Conservation (phyloP, 2,888 invertebrate species). For the Lysandra bellargus region DNA sequence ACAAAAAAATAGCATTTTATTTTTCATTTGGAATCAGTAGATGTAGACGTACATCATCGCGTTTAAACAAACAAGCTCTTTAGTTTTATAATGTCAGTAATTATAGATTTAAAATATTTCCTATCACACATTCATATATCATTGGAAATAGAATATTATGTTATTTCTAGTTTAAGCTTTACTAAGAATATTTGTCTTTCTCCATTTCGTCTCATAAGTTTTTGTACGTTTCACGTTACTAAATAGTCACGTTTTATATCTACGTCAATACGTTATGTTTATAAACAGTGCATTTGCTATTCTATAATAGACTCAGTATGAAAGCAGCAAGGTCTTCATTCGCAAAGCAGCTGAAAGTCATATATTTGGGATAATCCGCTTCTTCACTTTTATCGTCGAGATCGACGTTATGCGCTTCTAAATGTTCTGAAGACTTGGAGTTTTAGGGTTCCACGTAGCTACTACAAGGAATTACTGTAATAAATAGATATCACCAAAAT, state of each 20-base stretch:
- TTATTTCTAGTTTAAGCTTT: no score
- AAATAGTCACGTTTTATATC: not conserved
- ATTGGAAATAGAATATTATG: no score
- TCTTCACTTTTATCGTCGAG: constrained; percentile 2
- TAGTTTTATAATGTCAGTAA: no score
- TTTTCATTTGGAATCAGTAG: no score
- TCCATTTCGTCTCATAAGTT: no score
- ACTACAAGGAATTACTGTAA: no score
- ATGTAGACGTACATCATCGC: no score
- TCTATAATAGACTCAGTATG: not conserved
- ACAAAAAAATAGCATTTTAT: no score
- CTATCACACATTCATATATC: no score
- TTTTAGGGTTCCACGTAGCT: not conserved
- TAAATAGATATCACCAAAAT: not conserved
- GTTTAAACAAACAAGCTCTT: no score
- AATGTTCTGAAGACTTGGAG: not conserved
- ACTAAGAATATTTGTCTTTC: no score
- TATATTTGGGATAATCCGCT: constrained; percentile 21
- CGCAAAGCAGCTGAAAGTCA: not conserved
- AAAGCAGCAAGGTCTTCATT: not conserved
- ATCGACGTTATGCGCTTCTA: not conserved
- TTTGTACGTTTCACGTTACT: not conserved
- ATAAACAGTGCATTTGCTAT: not conserved
- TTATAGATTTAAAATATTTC: no score
- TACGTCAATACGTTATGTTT: not conserved